A percentile compares a stretch with the other conserved stretches of the same genome.
phyloP scores from a whole-genome alignment of 2,113 vertebrate species.

The Microcebus jonahi region DNA sequence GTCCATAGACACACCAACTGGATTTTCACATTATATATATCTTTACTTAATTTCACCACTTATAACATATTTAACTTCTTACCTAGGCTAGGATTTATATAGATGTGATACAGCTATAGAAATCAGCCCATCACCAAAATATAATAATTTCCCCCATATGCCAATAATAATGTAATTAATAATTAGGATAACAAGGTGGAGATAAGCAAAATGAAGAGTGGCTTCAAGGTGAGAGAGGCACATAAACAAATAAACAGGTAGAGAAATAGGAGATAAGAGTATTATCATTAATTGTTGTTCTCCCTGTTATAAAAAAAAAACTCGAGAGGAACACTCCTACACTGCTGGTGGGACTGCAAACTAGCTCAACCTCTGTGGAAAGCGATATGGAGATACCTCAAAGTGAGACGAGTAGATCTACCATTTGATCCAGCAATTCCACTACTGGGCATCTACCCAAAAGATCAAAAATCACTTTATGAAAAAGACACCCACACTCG shows the following conservation, averaged over 20 bases:
- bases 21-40: neutral
- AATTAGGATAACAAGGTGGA: neutral
- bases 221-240: neutral
- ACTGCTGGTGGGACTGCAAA: too few relatives aligned
- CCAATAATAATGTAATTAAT: neutral
- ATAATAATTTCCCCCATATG: neutral
- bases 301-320: neutral
- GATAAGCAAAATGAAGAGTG: neutral
- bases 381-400: too few relatives aligned
- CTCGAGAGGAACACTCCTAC: too few relatives aligned
- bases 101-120: neutral
- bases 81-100: neutral
- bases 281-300: neutral
- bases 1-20: neutral
- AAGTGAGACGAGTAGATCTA: too few relatives aligned
- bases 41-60: constrained; percentile 13
- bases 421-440: too few relatives aligned
- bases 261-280: neutral
- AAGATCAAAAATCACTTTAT: too few relatives aligned
- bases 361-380: too few relatives aligned
- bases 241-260: too few relatives aligned
- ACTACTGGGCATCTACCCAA: too few relatives aligned
- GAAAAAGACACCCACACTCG: too few relatives aligned
- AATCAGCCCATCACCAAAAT: neutral
- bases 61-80: constrained; percentile 12